Conservation (phyloP, 1,140 invertebrate species). For the Pararge aegeria region DNA sequence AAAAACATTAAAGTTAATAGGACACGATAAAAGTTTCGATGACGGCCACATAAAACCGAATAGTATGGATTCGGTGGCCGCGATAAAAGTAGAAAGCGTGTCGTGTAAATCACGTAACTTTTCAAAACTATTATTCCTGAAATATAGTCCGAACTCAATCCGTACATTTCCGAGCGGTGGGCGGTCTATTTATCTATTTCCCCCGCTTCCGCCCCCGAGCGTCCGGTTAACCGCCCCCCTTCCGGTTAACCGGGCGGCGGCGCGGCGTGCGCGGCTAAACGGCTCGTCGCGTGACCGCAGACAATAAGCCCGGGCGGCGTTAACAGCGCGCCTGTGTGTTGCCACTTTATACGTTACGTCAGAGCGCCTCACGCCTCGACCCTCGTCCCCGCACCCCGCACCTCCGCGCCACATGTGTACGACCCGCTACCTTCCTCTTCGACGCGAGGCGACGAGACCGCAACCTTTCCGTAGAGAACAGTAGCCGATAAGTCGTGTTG, state of each 20-base stretch:
- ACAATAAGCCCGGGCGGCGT: constrained; percentile 77
- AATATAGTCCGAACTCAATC: constrained; percentile 78
- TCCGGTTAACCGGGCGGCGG: constrained; percentile 70
- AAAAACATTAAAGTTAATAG: constrained; percentile 13
- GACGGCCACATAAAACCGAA: constrained; percentile 4
- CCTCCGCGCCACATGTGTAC: constrained; percentile 41
- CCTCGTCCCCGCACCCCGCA: constrained; percentile 34
- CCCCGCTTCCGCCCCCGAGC: constrained; percentile 73
- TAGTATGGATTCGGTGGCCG: constrained; percentile 37
- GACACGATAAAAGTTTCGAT: constrained; percentile 38
- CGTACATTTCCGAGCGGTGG: constrained; percentile 76
- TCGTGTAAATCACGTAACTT: constrained; percentile 75
- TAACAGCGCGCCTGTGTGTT: constrained; percentile 78
- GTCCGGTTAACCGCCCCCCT: constrained; percentile 78
- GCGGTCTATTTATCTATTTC: constrained; percentile 79
- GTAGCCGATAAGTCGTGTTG: constrained; percentile 62
- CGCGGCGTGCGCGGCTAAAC: constrained; percentile 73
- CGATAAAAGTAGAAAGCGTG: constrained; percentile 66
- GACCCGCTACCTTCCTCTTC: too few species aligned
- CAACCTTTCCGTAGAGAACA: constrained; percentile 22
- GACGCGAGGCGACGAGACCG: constrained; percentile 19
- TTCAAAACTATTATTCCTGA: constrained; percentile 77
- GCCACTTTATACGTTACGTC: constrained; percentile 80
- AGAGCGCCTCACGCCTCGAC: constrained; percentile 39
- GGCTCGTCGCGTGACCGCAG: constrained; percentile 79